Evolutionary conservation across 2,113 vertebrate species (phyloP).

Genomic region (Macquaria australasica): DNA sequence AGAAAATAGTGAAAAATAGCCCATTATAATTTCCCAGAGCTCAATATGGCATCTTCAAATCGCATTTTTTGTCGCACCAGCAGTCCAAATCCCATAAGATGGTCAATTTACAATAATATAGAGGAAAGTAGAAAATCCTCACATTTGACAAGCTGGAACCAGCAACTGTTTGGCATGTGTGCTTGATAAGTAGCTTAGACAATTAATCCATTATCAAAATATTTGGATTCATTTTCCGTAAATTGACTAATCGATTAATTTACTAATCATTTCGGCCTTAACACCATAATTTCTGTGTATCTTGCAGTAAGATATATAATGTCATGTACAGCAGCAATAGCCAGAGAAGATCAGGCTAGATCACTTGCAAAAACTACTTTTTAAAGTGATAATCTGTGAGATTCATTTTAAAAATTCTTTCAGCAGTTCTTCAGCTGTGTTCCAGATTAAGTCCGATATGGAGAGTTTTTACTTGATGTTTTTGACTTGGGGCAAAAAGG

Average conservation of each 20-base stretch:
- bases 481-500: too few relatives aligned
- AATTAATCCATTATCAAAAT: constrained; percentile 18
- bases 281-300: background rate
- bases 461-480: background rate
- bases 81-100: background rate
- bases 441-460: background rate
- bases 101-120: background rate
- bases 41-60: background rate
- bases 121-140: background rate
- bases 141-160: too few relatives aligned
- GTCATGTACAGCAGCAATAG: background rate
- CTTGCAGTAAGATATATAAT: background rate
- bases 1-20: background rate
- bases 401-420: background rate
- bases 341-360: background rate
- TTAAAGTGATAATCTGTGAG: background rate
- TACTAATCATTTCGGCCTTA: background rate
- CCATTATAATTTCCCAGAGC: background rate
- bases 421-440: background rate
- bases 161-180: background rate
- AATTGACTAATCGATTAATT: constrained; percentile 4
- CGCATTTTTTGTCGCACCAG: background rate
- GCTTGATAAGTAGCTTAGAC: constrained; percentile 20
- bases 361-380: background rate
- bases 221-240: background rate